phyloP scores from a whole-genome alignment of 1,140 invertebrate genomes.

The Mercenaria mercenaria region DNA sequence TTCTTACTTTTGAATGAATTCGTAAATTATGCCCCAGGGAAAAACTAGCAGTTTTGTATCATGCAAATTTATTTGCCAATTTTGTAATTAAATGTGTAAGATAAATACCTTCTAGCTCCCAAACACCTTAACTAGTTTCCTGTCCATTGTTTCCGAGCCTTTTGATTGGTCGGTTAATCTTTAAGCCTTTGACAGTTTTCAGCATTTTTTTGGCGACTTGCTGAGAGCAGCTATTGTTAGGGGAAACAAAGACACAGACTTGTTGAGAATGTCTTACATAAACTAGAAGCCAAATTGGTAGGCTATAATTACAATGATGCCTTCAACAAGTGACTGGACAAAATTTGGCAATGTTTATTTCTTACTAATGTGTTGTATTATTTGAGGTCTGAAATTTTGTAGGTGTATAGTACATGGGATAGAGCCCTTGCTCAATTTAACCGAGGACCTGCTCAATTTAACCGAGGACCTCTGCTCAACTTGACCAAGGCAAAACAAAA shows the following conservation, averaged over 20 bases:
- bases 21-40: conserved; percentile 37
- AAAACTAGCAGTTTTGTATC: conserved; percentile 16
- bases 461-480: too few species aligned
- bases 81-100: conserved; percentile 64
- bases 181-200: conserved; percentile 28
- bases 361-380: too few species aligned
- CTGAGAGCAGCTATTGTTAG: conserved; percentile 50
- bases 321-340: background rate
- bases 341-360: background rate
- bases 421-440: too few species aligned
- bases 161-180: conserved; percentile 51
- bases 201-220: conserved; percentile 24
- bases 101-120: conserved; percentile 49
- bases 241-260: conserved; percentile 24
- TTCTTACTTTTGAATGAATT: conserved; percentile 23
- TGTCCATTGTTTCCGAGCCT: conserved; percentile 53
- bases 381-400: too few species aligned
- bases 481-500: too few species aligned
- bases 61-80: conserved; percentile 67
- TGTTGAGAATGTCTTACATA: conserved; percentile 46
- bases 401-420: too few species aligned
- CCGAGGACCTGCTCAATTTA: too few species aligned
- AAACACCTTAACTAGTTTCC: conserved; percentile 41
- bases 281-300: conserved; percentile 9
- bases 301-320: background rate